A percentile compares a stretch with the other conserved stretches of the same genome.
phyloP scores from a whole-genome alignment of 2,888 invertebrate species.

The Monoplex corrugatus region DNA sequence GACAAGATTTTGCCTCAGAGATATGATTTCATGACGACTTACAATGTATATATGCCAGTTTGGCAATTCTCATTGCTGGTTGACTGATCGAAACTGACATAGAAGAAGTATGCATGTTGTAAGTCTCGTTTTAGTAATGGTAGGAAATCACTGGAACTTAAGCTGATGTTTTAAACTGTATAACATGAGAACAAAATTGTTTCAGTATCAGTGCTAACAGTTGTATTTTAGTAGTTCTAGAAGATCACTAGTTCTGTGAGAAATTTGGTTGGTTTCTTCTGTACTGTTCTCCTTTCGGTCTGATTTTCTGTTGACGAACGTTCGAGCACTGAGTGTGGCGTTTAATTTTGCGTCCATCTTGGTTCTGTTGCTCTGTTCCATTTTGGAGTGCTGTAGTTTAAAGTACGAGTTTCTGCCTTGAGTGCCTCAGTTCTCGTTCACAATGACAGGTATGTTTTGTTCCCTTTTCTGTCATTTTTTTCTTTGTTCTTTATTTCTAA shows the following conservation, averaged over 20 bases:
- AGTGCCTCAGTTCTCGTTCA: slow-evolving; percentile 16
- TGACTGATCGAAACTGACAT: too few species aligned
- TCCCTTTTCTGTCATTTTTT: not conserved
- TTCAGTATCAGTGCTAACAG: not conserved
- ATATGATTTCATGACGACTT: too few species aligned
- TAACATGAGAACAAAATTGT: not conserved
- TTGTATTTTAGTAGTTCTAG: not conserved
- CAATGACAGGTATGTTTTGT: not conserved
- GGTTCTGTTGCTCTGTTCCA: not conserved
- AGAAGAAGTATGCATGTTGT: too few species aligned
- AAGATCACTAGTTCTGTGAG: not conserved
- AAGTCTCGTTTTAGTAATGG: too few species aligned
- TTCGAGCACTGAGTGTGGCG: not conserved
- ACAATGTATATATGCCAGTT: too few species aligned
- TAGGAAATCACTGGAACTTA: too few species aligned
- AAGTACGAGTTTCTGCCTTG: not conserved
- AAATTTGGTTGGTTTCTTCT: not conserved
- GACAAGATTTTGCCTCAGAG: too few species aligned
- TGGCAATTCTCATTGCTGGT: too few species aligned
- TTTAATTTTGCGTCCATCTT: not conserved
- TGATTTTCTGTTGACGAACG: not conserved
- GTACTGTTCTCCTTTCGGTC: not conserved
- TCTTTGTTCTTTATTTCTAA: not conserved
- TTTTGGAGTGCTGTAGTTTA: slow-evolving; percentile 17
- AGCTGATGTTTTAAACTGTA: too few species aligned